Base-by-base conservation (phyloP, 2,888 invertebrate species). In the Exocentrus adspersus region DNA sequence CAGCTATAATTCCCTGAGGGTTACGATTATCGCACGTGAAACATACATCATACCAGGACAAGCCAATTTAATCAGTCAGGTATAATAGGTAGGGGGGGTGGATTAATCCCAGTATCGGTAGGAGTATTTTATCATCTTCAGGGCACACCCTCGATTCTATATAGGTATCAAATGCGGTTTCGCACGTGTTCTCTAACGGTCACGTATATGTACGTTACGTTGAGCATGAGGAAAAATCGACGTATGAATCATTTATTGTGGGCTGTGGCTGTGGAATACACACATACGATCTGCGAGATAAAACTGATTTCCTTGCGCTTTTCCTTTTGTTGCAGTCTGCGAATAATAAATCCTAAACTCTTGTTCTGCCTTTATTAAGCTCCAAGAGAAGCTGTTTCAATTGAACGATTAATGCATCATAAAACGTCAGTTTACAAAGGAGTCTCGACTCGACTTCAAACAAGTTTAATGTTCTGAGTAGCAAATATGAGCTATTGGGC, bases 101-200 rank as follows among this genome's bases (percentile, higher is more conserved):
- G 42, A 32, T 46, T 57, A 42, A 46, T 32, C 20, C 45, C 7
- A 37, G 54, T 43, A 43, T 43, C 56, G 17, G 54, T 57, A 57
- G 57, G 57, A 46, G 57, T 57, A 57, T 30, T 57, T 57, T 57
- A 57, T 57, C 57, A 46, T 57, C 57, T 57, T 46, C 20, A 3
- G 19, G 57, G 20, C 57, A 46, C 57, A 57, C 57, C 57, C 46
- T 28, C 28, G 7, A 42, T 46, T 46, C 46, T 45, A 57, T 57
- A 46, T 46, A 57, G 57, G 57, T 42, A 57, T 46, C 32, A 46
- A 32, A 46, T 46, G 57, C 20, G 46, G 57, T 57, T 46, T 57
- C 46, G 32, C 46, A 57, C 57, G 45, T 57, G 57, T 57, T 57
- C 46, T 32, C 32, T 46, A 46, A 57, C 57, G 57, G 32, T 54